These are phyloP conservation scores for Tetranychus piercei DNA, from an alignment of 2,888 invertebrate genomes.

Conservation along the genomic window DNA sequence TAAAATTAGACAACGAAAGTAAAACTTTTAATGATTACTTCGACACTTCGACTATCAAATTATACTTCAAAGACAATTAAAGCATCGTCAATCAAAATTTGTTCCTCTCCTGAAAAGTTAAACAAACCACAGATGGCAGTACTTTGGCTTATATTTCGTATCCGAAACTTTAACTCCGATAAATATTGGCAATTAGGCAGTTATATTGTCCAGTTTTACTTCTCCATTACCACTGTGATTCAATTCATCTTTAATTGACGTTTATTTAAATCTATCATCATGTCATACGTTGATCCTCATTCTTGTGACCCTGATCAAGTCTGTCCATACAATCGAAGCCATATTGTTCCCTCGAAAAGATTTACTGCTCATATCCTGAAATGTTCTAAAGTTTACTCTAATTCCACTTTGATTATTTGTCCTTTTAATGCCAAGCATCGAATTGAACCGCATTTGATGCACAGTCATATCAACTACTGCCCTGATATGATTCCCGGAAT, in stretches of 20 bases:
- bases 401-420: not conserved
- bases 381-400: not conserved
- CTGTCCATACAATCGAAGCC: not conserved
- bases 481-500: not conserved
- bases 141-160: too few species aligned
- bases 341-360: not conserved
- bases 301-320: not conserved
- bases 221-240: not conserved
- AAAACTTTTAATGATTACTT: not conserved
- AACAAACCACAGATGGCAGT: too few species aligned
- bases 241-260: not conserved
- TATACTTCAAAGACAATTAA: too few species aligned
- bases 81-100: too few species aligned
- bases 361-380: not conserved
- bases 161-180: too few species aligned
- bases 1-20: slow-evolving; percentile 7
- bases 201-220: too few species aligned
- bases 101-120: too few species aligned
- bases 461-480: not conserved
- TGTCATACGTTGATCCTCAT: not conserved
- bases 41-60: too few species aligned
- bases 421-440: not conserved
- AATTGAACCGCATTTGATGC: not conserved
- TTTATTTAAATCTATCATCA: not conserved
- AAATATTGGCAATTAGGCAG: too few species aligned